Percentiles rank a stretch among this genome's conserved stretches.
These are phyloP conservation scores for Latrodectus elegans DNA, from an alignment of 2,888 invertebrate genomes.

Conservation along the genomic window DNA sequence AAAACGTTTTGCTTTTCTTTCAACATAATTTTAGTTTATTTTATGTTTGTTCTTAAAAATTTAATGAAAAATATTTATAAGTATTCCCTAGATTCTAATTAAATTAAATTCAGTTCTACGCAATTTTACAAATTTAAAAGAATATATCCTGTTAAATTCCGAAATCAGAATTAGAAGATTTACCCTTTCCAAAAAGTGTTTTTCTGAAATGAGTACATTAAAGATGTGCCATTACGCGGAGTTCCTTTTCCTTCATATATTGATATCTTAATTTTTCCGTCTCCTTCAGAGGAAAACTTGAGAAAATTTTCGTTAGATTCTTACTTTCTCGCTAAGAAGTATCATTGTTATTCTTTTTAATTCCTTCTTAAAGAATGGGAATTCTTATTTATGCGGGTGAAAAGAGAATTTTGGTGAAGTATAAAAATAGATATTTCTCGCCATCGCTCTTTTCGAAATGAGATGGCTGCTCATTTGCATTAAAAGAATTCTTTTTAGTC, in stretches of 20 bases:
- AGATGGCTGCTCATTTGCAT: constrained; percentile 44
- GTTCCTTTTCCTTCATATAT: not conserved
- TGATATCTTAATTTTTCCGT: not conserved
- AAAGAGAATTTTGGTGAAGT: not conserved
- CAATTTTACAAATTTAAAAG: too few relatives aligned
- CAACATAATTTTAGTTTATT: too few relatives aligned
- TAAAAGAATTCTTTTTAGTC: constrained; percentile 46
- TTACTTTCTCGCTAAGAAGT: constrained; percentile 40
- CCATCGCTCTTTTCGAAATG: constrained; percentile 21
- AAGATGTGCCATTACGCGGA: too few relatives aligned
- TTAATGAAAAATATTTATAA: too few relatives aligned
- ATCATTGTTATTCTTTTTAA: constrained; percentile 51
- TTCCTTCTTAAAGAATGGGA: constrained; percentile 30
- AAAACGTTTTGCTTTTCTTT: too few relatives aligned
- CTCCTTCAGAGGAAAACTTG: not conserved
- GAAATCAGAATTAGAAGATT: too few relatives aligned
- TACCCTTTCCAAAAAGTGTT: too few relatives aligned
- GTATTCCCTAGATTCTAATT: too few relatives aligned
- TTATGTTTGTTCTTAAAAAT: too few relatives aligned
- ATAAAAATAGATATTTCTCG: constrained; percentile 37
- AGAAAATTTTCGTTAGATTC: constrained; percentile 34
- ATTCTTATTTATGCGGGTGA: not conserved
- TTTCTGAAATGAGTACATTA: too few relatives aligned
- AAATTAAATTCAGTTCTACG: too few relatives aligned
- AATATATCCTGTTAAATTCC: too few relatives aligned